Evolutionary conservation across 1,140 invertebrate genomes (phyloP).

Genomic region (Bathynomus jamesi): DNA sequence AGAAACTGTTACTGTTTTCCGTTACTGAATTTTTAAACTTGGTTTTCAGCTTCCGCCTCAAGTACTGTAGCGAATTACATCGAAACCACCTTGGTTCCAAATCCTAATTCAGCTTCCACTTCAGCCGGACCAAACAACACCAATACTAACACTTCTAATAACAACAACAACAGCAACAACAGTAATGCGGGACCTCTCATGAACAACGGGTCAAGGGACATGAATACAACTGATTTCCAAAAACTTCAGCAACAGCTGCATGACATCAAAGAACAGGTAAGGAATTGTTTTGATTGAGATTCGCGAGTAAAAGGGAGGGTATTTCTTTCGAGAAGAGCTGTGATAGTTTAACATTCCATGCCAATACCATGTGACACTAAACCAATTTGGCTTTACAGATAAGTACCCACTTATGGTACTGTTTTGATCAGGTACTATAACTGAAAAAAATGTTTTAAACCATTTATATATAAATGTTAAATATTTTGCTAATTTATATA

Average conservation of each 20-base stretch:
- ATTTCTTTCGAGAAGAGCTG: neutral
- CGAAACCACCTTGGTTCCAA: neutral
- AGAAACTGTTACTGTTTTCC: no score
- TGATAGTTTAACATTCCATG: neutral
- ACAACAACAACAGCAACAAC: constrained; percentile 15
- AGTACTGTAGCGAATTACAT: neutral
- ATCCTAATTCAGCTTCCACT: neutral
- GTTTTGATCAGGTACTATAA: no score
- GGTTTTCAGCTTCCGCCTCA: neutral
- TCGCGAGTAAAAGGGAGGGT: constrained; percentile 3
- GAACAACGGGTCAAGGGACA: constrained; percentile 72
- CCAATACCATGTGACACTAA: neutral
- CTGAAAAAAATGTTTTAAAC: no score
- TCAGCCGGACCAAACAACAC: constrained; percentile 4
- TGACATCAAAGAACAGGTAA: constrained; percentile 93
- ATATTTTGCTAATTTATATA: no score
- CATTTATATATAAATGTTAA: no score
- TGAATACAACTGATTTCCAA: constrained; percentile 70
- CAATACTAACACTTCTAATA: constrained; percentile 10
- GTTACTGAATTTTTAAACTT: no score
- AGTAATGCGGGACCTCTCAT: constrained; percentile 36
- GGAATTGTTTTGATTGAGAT: constrained; percentile 13
- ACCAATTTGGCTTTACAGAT: neutral
- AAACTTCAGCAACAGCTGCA: constrained; percentile 92
- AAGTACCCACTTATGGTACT: no score